Evolutionary conservation across 2,797 vertebrate genomes (phyloP), one percentile per base, ranked within the genome.

Genomic region (Astyanax mexicanus): DNA sequence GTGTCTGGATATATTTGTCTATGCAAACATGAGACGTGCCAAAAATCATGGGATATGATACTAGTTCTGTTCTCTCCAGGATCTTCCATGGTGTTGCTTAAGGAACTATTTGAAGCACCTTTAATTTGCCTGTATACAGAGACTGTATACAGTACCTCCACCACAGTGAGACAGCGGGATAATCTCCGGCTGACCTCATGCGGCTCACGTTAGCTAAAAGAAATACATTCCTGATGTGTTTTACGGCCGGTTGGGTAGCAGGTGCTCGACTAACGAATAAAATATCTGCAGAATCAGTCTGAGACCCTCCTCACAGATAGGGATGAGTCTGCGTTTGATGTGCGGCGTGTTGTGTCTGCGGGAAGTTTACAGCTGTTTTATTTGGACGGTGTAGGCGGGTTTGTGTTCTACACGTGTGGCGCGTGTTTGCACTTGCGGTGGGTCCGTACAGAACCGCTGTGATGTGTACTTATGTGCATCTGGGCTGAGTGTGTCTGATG

Each of bases 361-460:
- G 62, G 70, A 74, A 47, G 67, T 80, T 75, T 67, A 69, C 73
- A 54, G 66, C 40, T 73, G 79, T 78, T 83, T 61, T 73, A 74
- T 80, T 69, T 72, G 72, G 69, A 69, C 61, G 6, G 37, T 23
- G 5, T 21, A 72, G 42, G 15, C n/a, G 49, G 35, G 42, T 60
- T 58, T 42, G 69, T 38, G 74, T 58, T 74, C 57, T 44, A 69
- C 74, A 72, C 64, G 57, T 75, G 77, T 69, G 69, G 37, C 58
- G 70, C 68, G 47, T 81, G 71, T 80, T 66, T 69, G 68, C 72
- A 58, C 44, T 45, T 45, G 66, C 7, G 72, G 78, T 80, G 78
- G 54, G 73, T 80, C 57, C 55, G 12, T 51, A 21, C 37, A 37
- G 27, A 25, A 44, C 47, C 35, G 17, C 44, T 61, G 54, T 40